Base-by-base conservation (phyloP, 1,140 invertebrate species). In the Atta cephalotes region DNA sequence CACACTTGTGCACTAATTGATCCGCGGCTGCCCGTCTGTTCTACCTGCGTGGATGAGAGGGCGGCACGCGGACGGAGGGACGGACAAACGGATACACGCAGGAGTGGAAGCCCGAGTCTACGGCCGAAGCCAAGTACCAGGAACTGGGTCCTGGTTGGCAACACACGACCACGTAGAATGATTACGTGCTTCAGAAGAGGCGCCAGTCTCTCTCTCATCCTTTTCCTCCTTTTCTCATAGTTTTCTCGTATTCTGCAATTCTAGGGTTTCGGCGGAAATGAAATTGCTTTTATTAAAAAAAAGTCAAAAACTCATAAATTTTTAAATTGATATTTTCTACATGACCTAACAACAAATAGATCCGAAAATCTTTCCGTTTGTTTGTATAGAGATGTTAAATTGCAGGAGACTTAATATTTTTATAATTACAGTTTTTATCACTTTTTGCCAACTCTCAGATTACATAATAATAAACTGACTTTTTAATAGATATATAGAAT, bases 11-110 rank as follows among this genome's bases (percentile, higher is more conserved):
- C 89, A 79, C 53, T 91, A 91, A 91, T 91, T 91, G 90, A 91
- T 89, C 90, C 89, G 58, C 81, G 82, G 87, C 78, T 71, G 84
- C 68, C 90, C 89, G 84, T 66, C 87, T 88, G 87, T 91, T 91
- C 90, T 91, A 91, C 89, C 89, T 91, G 90, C 87, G 28, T 81
- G 90, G 87, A 91, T 91, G 89, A 91, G 90, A 91, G 87, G 90
- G 90, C 90, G 90, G 90, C 78, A 87, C 89, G 88, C 87, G 84
- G 76, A 91, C 72, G 76, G 72, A 85, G 87, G 77, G 62, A 81
- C 71, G 66, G 63, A 49, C 88, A 63, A 66, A 39, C 80, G 80
- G 68, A 81, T 85, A 88, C 81, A 91, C 89, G 87, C 66, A 87
- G 72, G 81, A 90, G 89, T 78, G 81, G 88, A 90, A 90, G 89